Conservation (phyloP, 2,113 vertebrate species). For the Marmota monax region DNA sequence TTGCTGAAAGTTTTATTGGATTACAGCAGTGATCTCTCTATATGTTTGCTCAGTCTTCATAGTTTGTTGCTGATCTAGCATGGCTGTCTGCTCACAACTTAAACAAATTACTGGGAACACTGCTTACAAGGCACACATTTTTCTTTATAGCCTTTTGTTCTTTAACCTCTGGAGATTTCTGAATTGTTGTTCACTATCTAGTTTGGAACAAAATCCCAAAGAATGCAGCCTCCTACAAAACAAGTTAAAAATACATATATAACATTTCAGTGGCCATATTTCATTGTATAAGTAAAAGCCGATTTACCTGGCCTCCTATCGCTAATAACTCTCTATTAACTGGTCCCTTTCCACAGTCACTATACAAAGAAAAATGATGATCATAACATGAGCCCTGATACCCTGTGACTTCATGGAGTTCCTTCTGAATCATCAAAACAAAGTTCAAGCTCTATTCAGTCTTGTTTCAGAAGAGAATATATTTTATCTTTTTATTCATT, state of each 20-base stretch:
- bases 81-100: constrained; percentile 58
- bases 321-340: constrained; percentile 49
- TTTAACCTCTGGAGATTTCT: constrained; percentile 57
- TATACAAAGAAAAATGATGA: constrained; percentile 48
- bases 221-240: constrained; percentile 7
- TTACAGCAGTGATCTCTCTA: constrained; percentile 27
- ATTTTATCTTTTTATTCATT: constrained; percentile 37
- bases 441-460: constrained; percentile 40
- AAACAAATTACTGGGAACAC: constrained; percentile 69
- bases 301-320: background rate
- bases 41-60: constrained; percentile 54
- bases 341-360: background rate
- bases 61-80: constrained; percentile 69
- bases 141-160: constrained; percentile 72
- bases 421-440: constrained; percentile 55
- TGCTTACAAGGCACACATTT: constrained; percentile 71
- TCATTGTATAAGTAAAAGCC: constrained; percentile 31
- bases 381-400: constrained; percentile 21
- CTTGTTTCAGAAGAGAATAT: constrained; percentile 28
- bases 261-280: constrained; percentile 5
- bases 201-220: constrained; percentile 59
- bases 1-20: constrained; percentile 63
- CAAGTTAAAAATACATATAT: background rate
- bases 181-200: constrained; percentile 52
- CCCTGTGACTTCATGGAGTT: constrained; percentile 23